Percentiles rank a stretch among this genome's conserved stretches.
These are phyloP conservation scores for Sebastes kiyomatsui DNA, from an alignment of 2,797 vertebrate genomes.

Conservation along the genomic window DNA sequence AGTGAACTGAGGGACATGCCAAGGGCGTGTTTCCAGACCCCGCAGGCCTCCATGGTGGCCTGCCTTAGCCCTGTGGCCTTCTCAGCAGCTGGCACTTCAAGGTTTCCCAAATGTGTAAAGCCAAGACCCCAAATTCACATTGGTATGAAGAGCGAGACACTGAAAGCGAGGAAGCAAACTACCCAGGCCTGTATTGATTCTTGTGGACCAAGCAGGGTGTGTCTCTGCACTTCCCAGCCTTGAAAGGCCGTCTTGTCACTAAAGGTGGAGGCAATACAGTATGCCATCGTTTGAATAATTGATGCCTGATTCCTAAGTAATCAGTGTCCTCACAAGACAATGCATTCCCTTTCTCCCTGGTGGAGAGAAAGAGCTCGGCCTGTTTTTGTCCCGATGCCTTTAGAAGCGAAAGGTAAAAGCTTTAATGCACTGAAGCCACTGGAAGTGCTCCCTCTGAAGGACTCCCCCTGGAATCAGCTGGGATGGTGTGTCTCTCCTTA, in stretches of 20 bases:
- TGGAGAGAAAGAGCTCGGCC: slow-evolving; percentile 73
- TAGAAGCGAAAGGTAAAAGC: slow-evolving; percentile 84
- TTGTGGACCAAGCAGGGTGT: slow-evolving; percentile 70
- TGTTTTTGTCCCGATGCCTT: slow-evolving; percentile 82
- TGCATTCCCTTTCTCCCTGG: slow-evolving; percentile 77
- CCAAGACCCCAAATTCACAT: slow-evolving; percentile 64
- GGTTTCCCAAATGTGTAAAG: slow-evolving; percentile 61
- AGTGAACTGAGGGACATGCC: slow-evolving; percentile 56
- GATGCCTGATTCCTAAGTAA: slow-evolving; percentile 84
- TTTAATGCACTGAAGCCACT: slow-evolving; percentile 83
- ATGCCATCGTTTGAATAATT: slow-evolving; percentile 83
- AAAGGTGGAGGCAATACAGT: slow-evolving; percentile 81
- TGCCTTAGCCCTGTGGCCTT: slow-evolving; percentile 66
- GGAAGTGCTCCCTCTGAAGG: slow-evolving; percentile 80
- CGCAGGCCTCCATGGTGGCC: slow-evolving; percentile 74
- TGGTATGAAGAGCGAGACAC: slow-evolving; percentile 54
- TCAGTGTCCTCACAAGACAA: slow-evolving; percentile 84
- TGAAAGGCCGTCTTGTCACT: slow-evolving; percentile 82
- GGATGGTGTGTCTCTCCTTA: slow-evolving; percentile 78
- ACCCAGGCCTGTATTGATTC: slow-evolving; percentile 74
- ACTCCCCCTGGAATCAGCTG: slow-evolving; percentile 77
- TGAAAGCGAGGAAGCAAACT: slow-evolving; percentile 63
- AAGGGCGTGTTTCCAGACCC: slow-evolving; percentile 70
- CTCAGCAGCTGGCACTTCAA: slow-evolving; percentile 77
- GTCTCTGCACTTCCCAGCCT: slow-evolving; percentile 79